A percentile compares a stretch with the other conserved stretches of the same genome.
Conservation (phyloP, 2,888 invertebrate species). For the Clivina fossor region DNA sequence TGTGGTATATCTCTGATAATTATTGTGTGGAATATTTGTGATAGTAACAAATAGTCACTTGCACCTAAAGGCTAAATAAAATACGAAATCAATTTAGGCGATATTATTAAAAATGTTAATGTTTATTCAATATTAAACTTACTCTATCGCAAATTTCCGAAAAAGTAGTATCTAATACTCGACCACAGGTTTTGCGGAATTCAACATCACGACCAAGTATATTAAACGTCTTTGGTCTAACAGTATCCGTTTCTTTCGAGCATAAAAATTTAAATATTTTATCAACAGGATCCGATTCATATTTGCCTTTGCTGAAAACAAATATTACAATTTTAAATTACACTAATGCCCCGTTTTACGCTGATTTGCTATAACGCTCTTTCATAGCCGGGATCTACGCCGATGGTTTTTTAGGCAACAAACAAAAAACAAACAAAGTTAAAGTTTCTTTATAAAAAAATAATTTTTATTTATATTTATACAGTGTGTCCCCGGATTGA, state of each 20-base stretch:
- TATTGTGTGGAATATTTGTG: slow-evolving; percentile 93
- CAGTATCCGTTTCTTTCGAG: slow-evolving; percentile 86
- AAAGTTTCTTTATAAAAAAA: slow-evolving; percentile 26
- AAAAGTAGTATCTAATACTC: slow-evolving; percentile 86
- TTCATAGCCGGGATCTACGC: no score
- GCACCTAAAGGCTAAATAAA: slow-evolving; percentile 81
- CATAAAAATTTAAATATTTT: slow-evolving; percentile 85
- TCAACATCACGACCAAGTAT: slow-evolving; percentile 88
- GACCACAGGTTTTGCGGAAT: slow-evolving; percentile 89
- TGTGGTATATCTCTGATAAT: slow-evolving; percentile 88
- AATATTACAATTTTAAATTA: slow-evolving; percentile 40
- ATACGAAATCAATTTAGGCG: neutral
- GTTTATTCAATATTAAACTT: slow-evolving; percentile 46
- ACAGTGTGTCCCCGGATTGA: no score
- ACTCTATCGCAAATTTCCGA: slow-evolving; percentile 89
- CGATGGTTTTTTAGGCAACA: no score
- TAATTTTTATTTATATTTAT: no score
- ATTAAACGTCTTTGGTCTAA: slow-evolving; percentile 80
- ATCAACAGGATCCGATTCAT: slow-evolving; percentile 67
- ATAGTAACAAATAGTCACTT: slow-evolving; percentile 90
- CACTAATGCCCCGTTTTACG: no score
- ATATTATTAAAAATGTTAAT: slow-evolving; percentile 8
- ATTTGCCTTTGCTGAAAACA: slow-evolving; percentile 63
- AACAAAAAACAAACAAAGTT: no score
- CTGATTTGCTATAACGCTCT: no score